These are phyloP conservation scores for Saguinus midas DNA, from an alignment of 2,113 vertebrate species.

Conservation along the genomic window DNA sequence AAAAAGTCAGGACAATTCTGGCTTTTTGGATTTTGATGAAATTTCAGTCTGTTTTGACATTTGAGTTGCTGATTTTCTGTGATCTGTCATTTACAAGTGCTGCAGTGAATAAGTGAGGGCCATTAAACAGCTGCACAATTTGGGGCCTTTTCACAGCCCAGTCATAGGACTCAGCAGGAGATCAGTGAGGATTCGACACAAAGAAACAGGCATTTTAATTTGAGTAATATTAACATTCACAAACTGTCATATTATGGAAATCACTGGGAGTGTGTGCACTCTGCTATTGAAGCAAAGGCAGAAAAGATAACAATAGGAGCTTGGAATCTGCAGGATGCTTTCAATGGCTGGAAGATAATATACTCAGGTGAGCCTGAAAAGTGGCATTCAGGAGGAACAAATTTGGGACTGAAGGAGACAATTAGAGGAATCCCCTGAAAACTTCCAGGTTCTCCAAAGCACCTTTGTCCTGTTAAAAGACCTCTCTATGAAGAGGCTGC, in stretches of 20 bases:
- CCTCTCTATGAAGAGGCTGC: neutral
- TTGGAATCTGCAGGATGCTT: neutral
- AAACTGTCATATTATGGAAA: constrained; percentile 56
- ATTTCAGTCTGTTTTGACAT: constrained; percentile 53
- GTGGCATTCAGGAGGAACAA: neutral
- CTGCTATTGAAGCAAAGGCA: neutral
- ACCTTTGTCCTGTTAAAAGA: neutral
- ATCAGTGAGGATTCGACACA: constrained; percentile 14
- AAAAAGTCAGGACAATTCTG: constrained; percentile 41
- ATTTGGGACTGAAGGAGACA: neutral
- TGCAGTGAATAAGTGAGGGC: constrained; percentile 38
- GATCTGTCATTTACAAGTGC: constrained; percentile 47
- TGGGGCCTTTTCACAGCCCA: constrained; percentile 54
- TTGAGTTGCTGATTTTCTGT: constrained; percentile 42
- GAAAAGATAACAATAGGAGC: neutral
- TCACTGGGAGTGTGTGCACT: neutral
- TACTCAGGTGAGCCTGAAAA: neutral
- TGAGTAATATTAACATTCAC: constrained; percentile 61
- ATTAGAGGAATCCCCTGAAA: neutral
- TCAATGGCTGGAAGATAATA: neutral
- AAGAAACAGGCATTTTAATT: constrained; percentile 60
- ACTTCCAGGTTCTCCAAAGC: neutral
- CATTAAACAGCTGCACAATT: constrained; percentile 53
- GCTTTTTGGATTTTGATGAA: constrained; percentile 39
- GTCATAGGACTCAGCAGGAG: neutral